phyloP scores from a whole-genome alignment of 2,113 vertebrate genomes.

The Alouatta palliata region DNA sequence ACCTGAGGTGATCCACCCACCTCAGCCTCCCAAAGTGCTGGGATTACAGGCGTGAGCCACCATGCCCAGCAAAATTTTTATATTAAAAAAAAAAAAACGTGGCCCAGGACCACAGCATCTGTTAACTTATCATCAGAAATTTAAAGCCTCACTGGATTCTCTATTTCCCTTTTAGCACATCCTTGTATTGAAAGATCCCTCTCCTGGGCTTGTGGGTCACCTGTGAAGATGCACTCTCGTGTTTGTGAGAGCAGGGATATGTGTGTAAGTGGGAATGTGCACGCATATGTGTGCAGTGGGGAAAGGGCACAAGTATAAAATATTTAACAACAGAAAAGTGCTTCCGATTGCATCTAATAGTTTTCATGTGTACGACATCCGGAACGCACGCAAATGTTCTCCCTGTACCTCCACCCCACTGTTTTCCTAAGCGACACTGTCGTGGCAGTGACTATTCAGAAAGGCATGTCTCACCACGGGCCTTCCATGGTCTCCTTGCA shows the following conservation, averaged over 20 bases:
- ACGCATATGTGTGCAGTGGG: neutral
- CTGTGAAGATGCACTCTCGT: neutral
- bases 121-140: conserved; percentile 11
- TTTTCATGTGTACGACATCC: neutral
- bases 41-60: no score
- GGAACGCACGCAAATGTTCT: neutral
- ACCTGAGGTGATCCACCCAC: no score
- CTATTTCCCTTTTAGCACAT: neutral
- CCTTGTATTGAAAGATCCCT: neutral
- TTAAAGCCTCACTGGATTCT: neutral
- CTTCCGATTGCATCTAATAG: neutral
- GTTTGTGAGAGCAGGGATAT: neutral
- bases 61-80: neutral
- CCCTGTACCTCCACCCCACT: fast-evolving
- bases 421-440: neutral
- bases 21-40: no score
- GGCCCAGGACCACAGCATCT: neutral
- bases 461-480: neutral
- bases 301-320: neutral
- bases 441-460: neutral
- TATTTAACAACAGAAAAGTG: neutral
- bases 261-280: neutral
- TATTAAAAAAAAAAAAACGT: neutral
- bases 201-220: neutral
- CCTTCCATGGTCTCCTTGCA: neutral